A percentile compares a stretch with the other conserved stretches of the same genome.
These are phyloP conservation scores for Rotaria sp. DNA, from an alignment of 2,888 invertebrate species.

Conservation along the genomic window DNA sequence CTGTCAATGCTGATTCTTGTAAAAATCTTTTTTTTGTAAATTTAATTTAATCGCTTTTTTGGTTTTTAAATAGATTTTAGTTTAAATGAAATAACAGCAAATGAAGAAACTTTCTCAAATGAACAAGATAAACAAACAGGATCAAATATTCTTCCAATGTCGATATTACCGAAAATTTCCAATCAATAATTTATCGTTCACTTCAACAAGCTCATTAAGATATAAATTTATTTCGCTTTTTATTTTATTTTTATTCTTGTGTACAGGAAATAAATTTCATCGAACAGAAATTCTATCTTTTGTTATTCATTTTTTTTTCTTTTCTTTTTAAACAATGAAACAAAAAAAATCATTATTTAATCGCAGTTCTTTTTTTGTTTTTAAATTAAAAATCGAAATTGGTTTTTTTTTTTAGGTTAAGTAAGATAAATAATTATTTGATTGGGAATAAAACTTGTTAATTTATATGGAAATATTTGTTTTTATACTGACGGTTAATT, in stretches of 20 bases:
- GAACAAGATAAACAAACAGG: too few relatives aligned
- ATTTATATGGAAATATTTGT: not conserved
- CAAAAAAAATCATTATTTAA: not conserved
- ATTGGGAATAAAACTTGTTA: not conserved
- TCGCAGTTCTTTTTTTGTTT: not conserved
- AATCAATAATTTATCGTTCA: not conserved
- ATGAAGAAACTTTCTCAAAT: not conserved
- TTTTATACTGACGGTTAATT: too few relatives aligned
- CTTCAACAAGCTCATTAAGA: not conserved
- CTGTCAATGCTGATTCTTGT: too few relatives aligned
- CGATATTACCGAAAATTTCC: not conserved
- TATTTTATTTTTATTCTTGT: too few relatives aligned
- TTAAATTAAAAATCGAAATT: not conserved
- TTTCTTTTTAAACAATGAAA: not conserved
- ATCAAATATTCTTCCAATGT: not conserved
- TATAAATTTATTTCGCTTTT: too few relatives aligned
- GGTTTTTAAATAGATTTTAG: not conserved
- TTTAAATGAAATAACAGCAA: not conserved
- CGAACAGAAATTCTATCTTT: too few relatives aligned
- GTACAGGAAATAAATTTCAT: too few relatives aligned
- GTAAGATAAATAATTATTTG: not conserved
- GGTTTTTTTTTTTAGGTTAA: not conserved
- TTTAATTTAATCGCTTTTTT: too few relatives aligned
- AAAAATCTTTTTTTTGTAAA: too few relatives aligned
- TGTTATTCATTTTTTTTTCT: not conserved